phyloP scores from a whole-genome alignment of 2,797 vertebrate genomes.

The Enteromius unitaeniatus region DNA sequence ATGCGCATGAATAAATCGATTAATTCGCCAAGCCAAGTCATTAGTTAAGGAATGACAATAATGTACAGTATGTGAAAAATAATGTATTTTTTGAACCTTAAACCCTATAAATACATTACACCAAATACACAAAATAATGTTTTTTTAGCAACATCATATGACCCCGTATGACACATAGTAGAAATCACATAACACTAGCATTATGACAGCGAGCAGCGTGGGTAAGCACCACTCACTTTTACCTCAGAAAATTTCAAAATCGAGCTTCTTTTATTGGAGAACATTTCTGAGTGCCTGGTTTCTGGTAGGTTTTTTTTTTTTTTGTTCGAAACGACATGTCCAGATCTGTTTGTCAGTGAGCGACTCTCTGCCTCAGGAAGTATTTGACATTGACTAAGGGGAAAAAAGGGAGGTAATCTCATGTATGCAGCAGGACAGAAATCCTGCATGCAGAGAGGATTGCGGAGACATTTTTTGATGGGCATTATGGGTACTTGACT shows the following conservation, averaged over 20 bases:
- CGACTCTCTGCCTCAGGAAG: conserved; percentile 5
- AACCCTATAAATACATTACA: too few relatives aligned
- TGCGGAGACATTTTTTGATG: conserved; percentile 54
- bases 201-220: neutral
- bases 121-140: too few relatives aligned
- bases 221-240: neutral
- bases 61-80: too few relatives aligned
- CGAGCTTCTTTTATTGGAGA: neutral
- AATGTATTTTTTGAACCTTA: too few relatives aligned
- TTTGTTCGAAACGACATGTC: conserved; percentile 29
- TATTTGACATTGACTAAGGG: conserved; percentile 24
- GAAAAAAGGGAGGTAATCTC: conserved; percentile 29
- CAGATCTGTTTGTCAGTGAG: conserved; percentile 39
- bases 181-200: neutral
- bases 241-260: neutral
- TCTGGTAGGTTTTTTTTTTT: neutral
- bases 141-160: too few relatives aligned
- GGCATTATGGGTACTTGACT: conserved; percentile 59
- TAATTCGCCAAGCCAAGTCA: too few relatives aligned
- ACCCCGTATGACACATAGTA: neutral
- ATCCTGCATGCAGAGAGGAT: conserved; percentile 41
- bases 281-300: conserved; percentile 5
- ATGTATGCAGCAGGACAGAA: conserved; percentile 33
- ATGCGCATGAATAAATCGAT: too few relatives aligned
- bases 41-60: too few relatives aligned